Evolutionary conservation across 1,140 invertebrate genomes (phyloP), one percentile per base, ranked within the genome.

Genomic region (Alviniconcha marisindica): DNA sequence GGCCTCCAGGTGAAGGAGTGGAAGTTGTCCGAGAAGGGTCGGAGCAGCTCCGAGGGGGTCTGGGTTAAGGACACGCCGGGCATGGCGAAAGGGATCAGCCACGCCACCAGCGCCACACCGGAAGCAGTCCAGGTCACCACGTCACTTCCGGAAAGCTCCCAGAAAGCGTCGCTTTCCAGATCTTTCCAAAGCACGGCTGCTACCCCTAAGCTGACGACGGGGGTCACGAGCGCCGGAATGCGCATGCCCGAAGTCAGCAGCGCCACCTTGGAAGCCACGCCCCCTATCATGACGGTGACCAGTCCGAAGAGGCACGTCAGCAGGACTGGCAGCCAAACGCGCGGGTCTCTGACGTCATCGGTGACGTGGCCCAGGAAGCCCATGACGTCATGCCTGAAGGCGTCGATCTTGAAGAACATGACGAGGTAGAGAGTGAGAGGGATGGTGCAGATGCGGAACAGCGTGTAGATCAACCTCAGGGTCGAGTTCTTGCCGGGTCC

Each of bases 181-280:
- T 87, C 84, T 5, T 81, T 76, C 84, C 86, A 87, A n/a, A 87
- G 31, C 14, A 83, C n/a, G n/a, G 80, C 77, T 0, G 83, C 69
- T 3, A 54, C 69, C 5, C 74, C 33, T 12, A 82, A 51, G 1
- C 82, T 56, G 0, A 81, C 51, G 14, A 80, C 21, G 40, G 86
- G 82, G 1, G 77, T 79, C 33, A 85, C n/a, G 1, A 85, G 82
- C n/a, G 84, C 76, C n/a, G 86, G 84, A 18, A 87, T 71, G 40
- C 73, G 48, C n/a, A 87, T 36, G 28, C 84, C 86, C 7, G 84
- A 42, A 14, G 79, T 83, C 0, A 66, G 63, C 14, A 87, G 81
- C 7, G 78, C 63, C 40, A 84, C 78, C 77, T 85, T 87, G 36
- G 77, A 85, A 1, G 84, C 79, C n/a, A 82, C 71, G n/a, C 48